Evolutionary conservation across 2,888 invertebrate genomes (phyloP).

Genomic region (Leucozona laternaria): DNA sequence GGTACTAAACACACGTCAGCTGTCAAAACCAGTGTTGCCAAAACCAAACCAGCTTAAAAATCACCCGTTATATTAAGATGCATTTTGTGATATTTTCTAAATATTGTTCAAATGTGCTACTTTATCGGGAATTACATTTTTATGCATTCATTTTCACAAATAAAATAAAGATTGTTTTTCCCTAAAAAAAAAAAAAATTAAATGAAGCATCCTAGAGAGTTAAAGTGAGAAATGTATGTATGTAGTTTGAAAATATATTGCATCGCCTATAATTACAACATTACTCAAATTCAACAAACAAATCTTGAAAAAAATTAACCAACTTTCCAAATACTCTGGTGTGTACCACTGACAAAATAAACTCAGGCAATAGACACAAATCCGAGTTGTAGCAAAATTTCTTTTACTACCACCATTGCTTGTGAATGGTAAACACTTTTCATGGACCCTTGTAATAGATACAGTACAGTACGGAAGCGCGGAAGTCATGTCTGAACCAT

Average conservation of each 20-base stretch:
- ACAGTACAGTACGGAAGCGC: constrained; percentile 21
- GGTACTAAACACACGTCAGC: too few species aligned
- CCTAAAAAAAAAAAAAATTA: neutral
- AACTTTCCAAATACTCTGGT: constrained; percentile 11
- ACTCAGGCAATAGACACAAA: constrained; percentile 7
- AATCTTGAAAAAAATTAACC: neutral
- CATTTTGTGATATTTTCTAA: too few species aligned
- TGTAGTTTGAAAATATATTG: neutral
- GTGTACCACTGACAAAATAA: neutral
- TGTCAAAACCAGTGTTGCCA: too few species aligned
- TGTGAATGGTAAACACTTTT: constrained; percentile 54
- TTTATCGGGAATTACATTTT: too few species aligned
- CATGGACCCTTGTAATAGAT: constrained; percentile 21
- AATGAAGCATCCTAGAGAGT: neutral
- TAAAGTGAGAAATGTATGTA: neutral
- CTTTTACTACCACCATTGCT: constrained; percentile 13
- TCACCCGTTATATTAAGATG: too few species aligned
- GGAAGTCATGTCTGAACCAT: constrained; percentile 70
- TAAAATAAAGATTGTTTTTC: too few species aligned
- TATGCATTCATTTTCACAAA: too few species aligned
- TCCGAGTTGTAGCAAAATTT: constrained; percentile 8
- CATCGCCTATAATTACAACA: neutral
- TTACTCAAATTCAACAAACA: neutral
- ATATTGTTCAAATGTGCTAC: too few species aligned
- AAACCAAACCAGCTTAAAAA: too few species aligned